Evolutionary conservation across 2,797 vertebrate genomes (phyloP).

Genomic region (Ctenopoma kingsleyae): DNA sequence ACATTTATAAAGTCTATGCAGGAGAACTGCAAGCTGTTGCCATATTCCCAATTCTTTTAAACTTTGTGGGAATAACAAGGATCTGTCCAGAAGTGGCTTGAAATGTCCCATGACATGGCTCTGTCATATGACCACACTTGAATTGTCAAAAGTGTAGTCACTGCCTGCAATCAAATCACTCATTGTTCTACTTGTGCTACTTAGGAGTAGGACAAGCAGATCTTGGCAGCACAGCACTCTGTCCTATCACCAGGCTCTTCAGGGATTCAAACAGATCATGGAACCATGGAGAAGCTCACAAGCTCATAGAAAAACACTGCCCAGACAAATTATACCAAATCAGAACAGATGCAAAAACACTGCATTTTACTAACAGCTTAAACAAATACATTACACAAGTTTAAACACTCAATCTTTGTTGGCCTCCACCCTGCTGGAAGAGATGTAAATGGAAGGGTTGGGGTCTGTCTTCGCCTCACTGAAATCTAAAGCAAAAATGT

Average conservation of each 20-base stretch:
- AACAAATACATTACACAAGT: constrained; percentile 42
- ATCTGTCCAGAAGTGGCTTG: background rate
- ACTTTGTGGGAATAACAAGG: background rate
- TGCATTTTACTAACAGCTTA: constrained; percentile 35
- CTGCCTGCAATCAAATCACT: constrained; percentile 1
- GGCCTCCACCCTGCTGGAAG: background rate
- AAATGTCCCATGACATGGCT: constrained; percentile 26
- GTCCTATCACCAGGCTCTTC: background rate
- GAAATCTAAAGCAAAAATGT: too few species aligned
- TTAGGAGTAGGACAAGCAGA: background rate
- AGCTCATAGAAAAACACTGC: background rate
- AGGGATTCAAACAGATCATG: background rate
- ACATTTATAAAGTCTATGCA: background rate
- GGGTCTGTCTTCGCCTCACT: too few species aligned
- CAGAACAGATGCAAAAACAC: constrained; percentile 20
- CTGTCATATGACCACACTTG: constrained; percentile 23
- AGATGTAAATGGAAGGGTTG: background rate
- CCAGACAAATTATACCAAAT: constrained; percentile 11
- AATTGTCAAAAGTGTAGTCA: constrained; percentile 7
- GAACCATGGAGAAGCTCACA: background rate
- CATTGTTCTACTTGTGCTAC: background rate
- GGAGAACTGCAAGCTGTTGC: background rate
- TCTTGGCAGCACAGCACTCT: background rate
- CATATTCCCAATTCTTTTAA: background rate
- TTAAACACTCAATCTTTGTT: constrained; percentile 26